A percentile compares a stretch with the other conserved stretches of the same genome.
phyloP scores from a whole-genome alignment of 2,113 vertebrate genomes.

The Pterocles gutturalis region DNA sequence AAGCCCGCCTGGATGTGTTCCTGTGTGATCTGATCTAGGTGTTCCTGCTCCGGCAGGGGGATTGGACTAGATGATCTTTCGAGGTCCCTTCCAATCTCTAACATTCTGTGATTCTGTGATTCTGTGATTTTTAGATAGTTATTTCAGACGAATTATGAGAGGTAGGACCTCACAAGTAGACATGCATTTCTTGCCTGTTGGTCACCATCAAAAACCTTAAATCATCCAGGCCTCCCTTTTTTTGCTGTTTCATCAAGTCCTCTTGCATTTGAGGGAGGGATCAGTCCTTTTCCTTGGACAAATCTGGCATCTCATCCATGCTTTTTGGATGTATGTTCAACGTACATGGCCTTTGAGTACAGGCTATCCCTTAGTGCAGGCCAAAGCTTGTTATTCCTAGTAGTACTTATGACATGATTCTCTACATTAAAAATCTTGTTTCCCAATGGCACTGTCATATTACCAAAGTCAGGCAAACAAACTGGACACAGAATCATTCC shows the following conservation, averaged over 20 bases:
- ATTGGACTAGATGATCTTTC: too few species aligned
- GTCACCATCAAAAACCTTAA: not conserved
- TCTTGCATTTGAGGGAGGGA: not conserved
- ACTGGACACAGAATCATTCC: not conserved
- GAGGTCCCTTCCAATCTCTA: too few species aligned
- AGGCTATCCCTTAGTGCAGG: not conserved
- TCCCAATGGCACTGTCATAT: not conserved
- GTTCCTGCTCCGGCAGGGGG: too few species aligned
- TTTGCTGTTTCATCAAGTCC: not conserved
- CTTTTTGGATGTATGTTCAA: not conserved
- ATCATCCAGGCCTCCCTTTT: not conserved
- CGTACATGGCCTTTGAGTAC: not conserved
- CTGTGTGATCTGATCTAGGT: too few species aligned
- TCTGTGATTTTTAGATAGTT: not conserved
- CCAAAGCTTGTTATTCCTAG: not conserved
- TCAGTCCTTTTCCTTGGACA: not conserved
- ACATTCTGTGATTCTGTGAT: too few species aligned
- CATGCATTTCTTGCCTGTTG: not conserved
- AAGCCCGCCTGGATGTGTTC: too few species aligned
- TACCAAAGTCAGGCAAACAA: not conserved
- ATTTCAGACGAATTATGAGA: not conserved
- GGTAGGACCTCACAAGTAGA: not conserved
- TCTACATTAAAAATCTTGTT: not conserved
- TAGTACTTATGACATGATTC: not conserved
- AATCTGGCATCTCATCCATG: not conserved